Percentiles rank a stretch among this genome's conserved stretches.
phyloP scores from a whole-genome alignment of 2,113 vertebrate species.

The Entelurus aequoreus region DNA sequence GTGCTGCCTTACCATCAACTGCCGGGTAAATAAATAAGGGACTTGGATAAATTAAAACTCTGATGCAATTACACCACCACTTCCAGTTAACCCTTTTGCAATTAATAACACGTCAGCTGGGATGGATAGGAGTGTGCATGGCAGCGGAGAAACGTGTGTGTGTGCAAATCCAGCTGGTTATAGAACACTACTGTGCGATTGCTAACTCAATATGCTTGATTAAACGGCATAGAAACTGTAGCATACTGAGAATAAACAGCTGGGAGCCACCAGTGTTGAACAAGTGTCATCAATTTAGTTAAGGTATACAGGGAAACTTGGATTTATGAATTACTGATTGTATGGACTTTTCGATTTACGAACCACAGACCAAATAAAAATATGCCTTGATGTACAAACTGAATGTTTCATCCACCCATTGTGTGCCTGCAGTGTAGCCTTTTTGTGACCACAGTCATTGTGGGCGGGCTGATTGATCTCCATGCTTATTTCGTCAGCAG shows the following conservation, averaged over 20 bases:
- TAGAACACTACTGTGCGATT: slow-evolving; percentile 63
- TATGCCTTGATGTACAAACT: too few relatives aligned
- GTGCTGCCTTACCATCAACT: slow-evolving; percentile 57
- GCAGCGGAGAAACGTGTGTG: slow-evolving; percentile 24
- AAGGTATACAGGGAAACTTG: too few relatives aligned
- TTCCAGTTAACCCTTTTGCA: slow-evolving; percentile 73
- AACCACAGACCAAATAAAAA: too few relatives aligned
- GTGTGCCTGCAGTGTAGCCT: too few relatives aligned
- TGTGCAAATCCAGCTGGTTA: slow-evolving; percentile 44
- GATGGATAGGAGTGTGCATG: slow-evolving; percentile 52
- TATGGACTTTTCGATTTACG: too few relatives aligned
- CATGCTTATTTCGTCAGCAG: too few relatives aligned
- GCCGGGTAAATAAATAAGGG: slow-evolving; percentile 67
- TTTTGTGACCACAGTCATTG: too few relatives aligned
- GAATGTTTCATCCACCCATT: too few relatives aligned
- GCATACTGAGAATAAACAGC: slow-evolving; percentile 40
- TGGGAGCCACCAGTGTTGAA: slow-evolving; percentile 28
- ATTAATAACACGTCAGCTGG: slow-evolving; percentile 71
- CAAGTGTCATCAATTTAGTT: slow-evolving; percentile 21
- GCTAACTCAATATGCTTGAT: slow-evolving; percentile 72
- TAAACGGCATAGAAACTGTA: slow-evolving; percentile 64
- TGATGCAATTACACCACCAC: slow-evolving; percentile 75
- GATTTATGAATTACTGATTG: too few relatives aligned
- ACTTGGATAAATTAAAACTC: slow-evolving; percentile 65
- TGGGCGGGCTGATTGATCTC: too few relatives aligned